phyloP scores from a whole-genome alignment of 2,888 invertebrate species.

The Athripsodes cinereus region DNA sequence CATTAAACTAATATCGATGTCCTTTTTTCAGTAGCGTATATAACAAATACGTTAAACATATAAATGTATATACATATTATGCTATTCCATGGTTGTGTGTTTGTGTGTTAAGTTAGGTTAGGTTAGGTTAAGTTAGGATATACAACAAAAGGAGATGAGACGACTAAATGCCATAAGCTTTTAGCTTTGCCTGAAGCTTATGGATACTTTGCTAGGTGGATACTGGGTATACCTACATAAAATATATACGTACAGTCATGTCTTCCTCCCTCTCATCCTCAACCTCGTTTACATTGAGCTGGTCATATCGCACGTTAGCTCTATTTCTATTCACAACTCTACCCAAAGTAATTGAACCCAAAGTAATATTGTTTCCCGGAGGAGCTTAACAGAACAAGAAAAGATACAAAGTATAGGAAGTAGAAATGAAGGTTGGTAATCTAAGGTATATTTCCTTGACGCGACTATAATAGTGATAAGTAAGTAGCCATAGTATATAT shows the following conservation, averaged over 20 bases:
- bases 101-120: too few species aligned
- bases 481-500: too few species aligned
- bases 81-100: too few species aligned
- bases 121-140: too few species aligned
- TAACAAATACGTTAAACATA: too few species aligned
- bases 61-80: too few species aligned
- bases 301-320: neutral
- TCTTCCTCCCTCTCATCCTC: neutral
- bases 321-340: neutral
- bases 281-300: neutral
- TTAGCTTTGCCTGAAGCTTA: neutral
- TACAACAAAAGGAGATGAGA: neutral
- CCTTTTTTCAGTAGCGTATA: too few species aligned
- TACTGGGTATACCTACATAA: neutral
- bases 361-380: neutral
- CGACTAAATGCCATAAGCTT: neutral
- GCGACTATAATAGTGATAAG: too few species aligned
- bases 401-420: neutral
- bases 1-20: too few species aligned
- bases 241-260: neutral
- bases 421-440: neutral
- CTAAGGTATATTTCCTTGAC: too few species aligned
- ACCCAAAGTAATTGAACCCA: neutral
- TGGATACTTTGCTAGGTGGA: neutral
- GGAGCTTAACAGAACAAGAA: neutral